Percentiles rank a stretch among this genome's conserved stretches.
Evolutionary conservation across 1,140 invertebrate species (phyloP).

Genomic region (Scaptomyza graminum): DNA sequence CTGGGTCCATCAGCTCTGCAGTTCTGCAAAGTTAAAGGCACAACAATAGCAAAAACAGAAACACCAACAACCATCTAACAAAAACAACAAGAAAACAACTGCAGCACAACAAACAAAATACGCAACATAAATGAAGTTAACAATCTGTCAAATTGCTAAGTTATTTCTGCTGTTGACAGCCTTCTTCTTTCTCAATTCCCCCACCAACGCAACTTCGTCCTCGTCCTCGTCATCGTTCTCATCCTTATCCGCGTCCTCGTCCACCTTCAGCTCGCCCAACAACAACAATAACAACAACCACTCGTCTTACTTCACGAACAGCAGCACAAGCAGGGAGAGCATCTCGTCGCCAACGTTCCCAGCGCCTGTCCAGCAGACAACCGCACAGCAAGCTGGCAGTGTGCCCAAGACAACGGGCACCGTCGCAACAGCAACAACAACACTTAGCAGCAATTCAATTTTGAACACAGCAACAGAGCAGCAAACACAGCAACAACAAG

Average conservation of each 20-base stretch:
- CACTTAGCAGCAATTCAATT: conserved; percentile 70
- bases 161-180: conserved; percentile 84
- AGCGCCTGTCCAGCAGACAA: conserved; percentile 26
- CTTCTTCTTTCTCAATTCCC: conserved; percentile 79
- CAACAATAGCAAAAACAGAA: conserved; percentile 13
- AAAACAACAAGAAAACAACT: conserved; percentile 27
- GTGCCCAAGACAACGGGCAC: conserved; percentile 51
- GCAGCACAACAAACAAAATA: conserved; percentile 58
- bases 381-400: conserved; percentile 27
- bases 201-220: not conserved
- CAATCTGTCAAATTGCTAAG: conserved; percentile 83
- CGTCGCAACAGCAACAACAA: conserved; percentile 36
- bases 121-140: conserved; percentile 83
- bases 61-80: conserved; percentile 34
- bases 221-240: too few species aligned
- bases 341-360: conserved; percentile 15
- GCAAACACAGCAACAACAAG: conserved; percentile 25
- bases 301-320: conserved; percentile 8
- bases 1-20: conserved; percentile 48
- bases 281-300: conserved; percentile 12
- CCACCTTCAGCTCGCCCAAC: not conserved
- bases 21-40: conserved; percentile 40
- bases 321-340: conserved; percentile 9
- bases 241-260: not conserved
- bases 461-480: conserved; percentile 37